Evolutionary conservation across 2,113 vertebrate genomes (phyloP).

Genomic region (Argyrosomus japonicus): DNA sequence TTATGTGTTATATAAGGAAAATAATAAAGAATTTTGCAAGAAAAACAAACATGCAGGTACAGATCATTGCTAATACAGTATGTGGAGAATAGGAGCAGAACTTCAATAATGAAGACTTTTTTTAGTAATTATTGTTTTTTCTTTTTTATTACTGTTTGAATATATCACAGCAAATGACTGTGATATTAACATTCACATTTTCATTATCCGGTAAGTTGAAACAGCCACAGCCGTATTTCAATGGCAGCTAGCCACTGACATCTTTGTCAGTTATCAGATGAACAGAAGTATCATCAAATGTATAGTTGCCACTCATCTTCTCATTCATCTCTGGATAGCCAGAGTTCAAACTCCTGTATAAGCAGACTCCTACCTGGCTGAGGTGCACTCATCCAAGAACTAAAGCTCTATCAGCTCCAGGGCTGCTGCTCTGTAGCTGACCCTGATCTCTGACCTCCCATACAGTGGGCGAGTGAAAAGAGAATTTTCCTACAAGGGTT

Average conservation of each 20-base stretch:
- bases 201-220: neutral
- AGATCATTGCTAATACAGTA: neutral
- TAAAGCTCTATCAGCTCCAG: neutral
- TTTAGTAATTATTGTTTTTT: no score
- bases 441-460: conserved; percentile 9
- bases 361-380: neutral
- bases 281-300: neutral
- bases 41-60: neutral
- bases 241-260: neutral
- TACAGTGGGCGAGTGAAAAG: neutral
- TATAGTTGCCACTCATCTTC: neutral
- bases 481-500: neutral
- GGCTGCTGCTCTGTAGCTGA: neutral
- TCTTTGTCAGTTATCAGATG: neutral
- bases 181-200: neutral
- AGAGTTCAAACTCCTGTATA: neutral
- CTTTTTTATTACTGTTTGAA: no score
- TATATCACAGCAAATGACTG: no score
- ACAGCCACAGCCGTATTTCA: neutral
- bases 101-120: no score
- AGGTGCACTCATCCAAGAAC: neutral
- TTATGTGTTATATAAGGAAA: neutral
- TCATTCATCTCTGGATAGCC: neutral
- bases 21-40: neutral
- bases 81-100: neutral